Base-by-base conservation (phyloP, 2,888 invertebrate genomes). In the Trypoxylon attenuatum region DNA sequence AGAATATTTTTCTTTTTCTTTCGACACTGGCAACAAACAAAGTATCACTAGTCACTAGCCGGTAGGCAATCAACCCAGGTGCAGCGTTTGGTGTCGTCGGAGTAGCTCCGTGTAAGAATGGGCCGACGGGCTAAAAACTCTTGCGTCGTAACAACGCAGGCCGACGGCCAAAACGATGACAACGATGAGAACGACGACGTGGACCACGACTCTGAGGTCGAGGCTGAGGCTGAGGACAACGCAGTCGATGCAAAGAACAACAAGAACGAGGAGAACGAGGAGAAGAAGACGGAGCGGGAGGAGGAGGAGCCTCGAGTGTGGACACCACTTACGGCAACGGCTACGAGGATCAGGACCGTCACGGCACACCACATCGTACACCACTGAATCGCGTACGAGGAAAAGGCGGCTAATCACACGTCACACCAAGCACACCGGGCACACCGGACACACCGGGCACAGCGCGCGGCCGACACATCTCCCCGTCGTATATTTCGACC, bases 341-440 rank as follows among this genome's bases (percentile, higher is more conserved):
- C 65, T 74, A 66, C 68, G 66, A 76, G 68, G 61, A 77, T 73
- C 68, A 61, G 64, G 53, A 73, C 62, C 67, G 76, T 71, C 76
- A 78, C 76, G 79, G 80, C 69, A 83, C 82, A 79, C 83, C 83
- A 84, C 84, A 84, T 84, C 82, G 82, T 83, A 83, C 76, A 80
- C 73, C 76, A 81, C 80, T 80, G 69, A 61, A 57, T 76, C 71
- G 64, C 76, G 73, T 71, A 64, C 46, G 51, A 65, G 53, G 57
- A 62, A 60, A 59, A 33, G 55, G 50, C 60, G 65, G 65, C 63
- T 67, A 64, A 69, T 74, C 74, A 79, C 81, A 80, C 81, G 77
- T 78, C 75, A 81, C 83, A 80, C 77, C 75, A 79, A 74, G 57
- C 74, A 77, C 78, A 63, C 70, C 74, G 77, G 73, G 72, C 72